Conservation (phyloP, 2,113 vertebrate species). For the Ceyx margarethae region DNA sequence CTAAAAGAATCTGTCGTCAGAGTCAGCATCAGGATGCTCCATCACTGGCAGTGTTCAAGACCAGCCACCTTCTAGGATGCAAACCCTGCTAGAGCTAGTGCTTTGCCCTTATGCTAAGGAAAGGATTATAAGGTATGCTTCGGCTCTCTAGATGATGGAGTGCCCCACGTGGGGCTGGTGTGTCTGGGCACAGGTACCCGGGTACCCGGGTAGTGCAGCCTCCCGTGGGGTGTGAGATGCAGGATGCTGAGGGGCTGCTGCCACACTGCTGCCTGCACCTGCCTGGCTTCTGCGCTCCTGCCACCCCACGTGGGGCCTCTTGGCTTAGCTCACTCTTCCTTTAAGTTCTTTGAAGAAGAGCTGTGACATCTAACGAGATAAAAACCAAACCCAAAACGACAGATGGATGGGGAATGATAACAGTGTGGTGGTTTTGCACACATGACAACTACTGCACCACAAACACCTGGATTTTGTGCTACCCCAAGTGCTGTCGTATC, state of each 20-base stretch:
- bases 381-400: background rate
- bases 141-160: too few species aligned
- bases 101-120: background rate
- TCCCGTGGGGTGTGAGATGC: too few species aligned
- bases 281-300: background rate
- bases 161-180: rapidly evolving
- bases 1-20: background rate
- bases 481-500: background rate
- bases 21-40: background rate
- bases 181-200: too few species aligned
- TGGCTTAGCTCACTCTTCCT: background rate
- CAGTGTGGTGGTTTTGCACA: background rate
- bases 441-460: background rate
- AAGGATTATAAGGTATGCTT: too few species aligned
- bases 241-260: rapidly evolving
- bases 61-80: background rate
- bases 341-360: background rate
- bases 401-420: background rate
- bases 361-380: background rate
- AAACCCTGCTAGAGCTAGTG: background rate
- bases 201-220: too few species aligned
- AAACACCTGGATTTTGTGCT: background rate
- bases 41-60: too few species aligned
- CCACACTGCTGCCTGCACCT: rapidly evolving
- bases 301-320: background rate